Evolutionary conservation across 2,797 vertebrate species (phyloP), one percentile per base, ranked within the genome.

Genomic region (Toxotes lorentzi): DNA sequence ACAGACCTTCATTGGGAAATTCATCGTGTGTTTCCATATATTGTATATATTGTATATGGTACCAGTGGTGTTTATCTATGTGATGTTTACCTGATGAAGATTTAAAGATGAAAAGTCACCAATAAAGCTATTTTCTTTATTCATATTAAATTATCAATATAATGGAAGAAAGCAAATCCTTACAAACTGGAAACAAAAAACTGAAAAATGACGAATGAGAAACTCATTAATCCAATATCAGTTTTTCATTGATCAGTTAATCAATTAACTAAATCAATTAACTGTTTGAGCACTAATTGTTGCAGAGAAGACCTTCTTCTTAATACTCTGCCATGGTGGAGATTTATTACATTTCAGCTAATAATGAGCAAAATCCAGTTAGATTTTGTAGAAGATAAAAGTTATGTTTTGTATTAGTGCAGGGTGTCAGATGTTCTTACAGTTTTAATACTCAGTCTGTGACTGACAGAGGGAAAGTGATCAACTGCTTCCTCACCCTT

Each of bases 401-500:
- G 50, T 47, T 12, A 41, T 67, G 23, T 38, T 34, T 47, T 53
- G 24, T 21, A 47, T 53, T 41, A 34, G 16, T 7, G 11, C 48
- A 67, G 24, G 21, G 16, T 50, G 71, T 58, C 21, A 47, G 45
- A 5, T 63, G 16, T 47, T 61, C 16, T 21, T 40, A 7, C n/a
- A 48, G 17, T 30, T 40, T 21, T 40, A 45, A 19, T 68, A 10
- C 63, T 82, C 43, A 16, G 38, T 58, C 69, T 21, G 34, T 12
- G 30, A 62, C 34, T 7, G 45, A 16, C 23, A n/a, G 43, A 41
- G 14, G 50, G 30, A 40, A 71, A 58, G 17, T n/a, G 41, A 43
- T 43, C 48, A 13, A 4, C 61, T 68, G 73, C 43, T 19, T 63
- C 19, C 12, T 74, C 38, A 23, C 58, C 47, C 35, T 63, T n/a